phyloP scores from a whole-genome alignment of 2,797 vertebrate species.

The Basileuterus tristriatus region DNA sequence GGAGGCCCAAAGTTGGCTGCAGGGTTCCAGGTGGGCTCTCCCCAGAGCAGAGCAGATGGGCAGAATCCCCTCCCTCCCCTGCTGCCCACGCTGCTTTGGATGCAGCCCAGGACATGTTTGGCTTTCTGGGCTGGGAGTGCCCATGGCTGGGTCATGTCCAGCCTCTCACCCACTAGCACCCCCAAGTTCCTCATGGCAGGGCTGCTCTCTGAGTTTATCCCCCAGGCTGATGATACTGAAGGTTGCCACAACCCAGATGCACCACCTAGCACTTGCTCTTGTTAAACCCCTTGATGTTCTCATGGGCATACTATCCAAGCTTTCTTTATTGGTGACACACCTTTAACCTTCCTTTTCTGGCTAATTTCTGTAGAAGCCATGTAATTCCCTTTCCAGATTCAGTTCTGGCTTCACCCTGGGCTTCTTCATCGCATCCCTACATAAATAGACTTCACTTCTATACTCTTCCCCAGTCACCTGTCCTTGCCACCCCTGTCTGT shows the following conservation, averaged over 20 bases:
- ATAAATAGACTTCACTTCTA: not conserved
- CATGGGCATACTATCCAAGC: no score
- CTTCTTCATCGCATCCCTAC: not conserved
- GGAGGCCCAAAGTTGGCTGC: not conserved
- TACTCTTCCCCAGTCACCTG: not conserved
- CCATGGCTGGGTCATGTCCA: not conserved
- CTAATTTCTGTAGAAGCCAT: not conserved
- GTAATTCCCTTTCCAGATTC: not conserved
- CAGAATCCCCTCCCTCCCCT: not conserved
- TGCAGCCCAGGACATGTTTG: not conserved
- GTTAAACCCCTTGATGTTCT: not conserved
- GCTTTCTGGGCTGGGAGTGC: not conserved
- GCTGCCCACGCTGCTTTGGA: not conserved
- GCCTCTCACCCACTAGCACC: not conserved
- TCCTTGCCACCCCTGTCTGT: not conserved
- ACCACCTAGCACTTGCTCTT: not conserved
- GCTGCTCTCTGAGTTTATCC: not conserved
- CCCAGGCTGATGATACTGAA: not conserved
- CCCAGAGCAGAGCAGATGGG: not conserved
- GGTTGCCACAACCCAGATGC: not conserved
- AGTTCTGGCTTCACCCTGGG: not conserved
- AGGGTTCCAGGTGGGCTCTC: not conserved
- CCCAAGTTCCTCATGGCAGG: no score
- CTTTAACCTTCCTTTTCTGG: not conserved
- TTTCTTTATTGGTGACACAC: not conserved